Evolutionary conservation across 2,888 invertebrate species (phyloP).

Genomic region (Abrostola triplasia): DNA sequence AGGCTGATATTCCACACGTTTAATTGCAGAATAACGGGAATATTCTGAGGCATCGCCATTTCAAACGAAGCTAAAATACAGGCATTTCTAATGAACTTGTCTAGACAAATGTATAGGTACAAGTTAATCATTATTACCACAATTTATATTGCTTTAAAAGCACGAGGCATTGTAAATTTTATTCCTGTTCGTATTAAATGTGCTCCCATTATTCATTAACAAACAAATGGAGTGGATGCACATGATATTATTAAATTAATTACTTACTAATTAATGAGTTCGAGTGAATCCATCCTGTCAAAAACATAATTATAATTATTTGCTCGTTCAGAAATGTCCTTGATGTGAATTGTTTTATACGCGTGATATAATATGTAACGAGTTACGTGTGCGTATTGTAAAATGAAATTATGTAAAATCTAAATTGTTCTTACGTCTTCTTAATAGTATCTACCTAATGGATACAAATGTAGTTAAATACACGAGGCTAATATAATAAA

Average conservation of each 20-base stretch:
- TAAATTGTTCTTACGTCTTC: no score
- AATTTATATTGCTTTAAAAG: no score
- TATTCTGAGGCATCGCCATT: constrained; percentile 16
- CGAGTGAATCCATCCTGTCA: background rate
- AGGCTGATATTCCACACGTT: no score
- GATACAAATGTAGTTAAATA: no score
- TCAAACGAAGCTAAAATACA: background rate
- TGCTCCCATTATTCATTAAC: constrained; percentile 1
- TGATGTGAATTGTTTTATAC: no score
- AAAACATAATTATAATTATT: background rate
- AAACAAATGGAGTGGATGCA: constrained; percentile 3
- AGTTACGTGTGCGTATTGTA: no score
- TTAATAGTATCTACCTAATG: no score
- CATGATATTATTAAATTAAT: constrained; percentile 7
- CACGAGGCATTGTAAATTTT: background rate
- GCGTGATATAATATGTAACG: no score
- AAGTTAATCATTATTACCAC: background rate
- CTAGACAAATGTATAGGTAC: constrained; percentile 22
- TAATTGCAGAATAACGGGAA: background rate
- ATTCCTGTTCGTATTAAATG: background rate
- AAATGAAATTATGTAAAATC: no score
- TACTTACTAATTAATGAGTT: constrained; percentile 2
- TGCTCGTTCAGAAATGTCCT: no score
- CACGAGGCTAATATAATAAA: no score
- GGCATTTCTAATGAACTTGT: constrained; percentile 26